Base-by-base conservation (phyloP, 2,113 vertebrate genomes). In the Dasyprocta punctata region DNA sequence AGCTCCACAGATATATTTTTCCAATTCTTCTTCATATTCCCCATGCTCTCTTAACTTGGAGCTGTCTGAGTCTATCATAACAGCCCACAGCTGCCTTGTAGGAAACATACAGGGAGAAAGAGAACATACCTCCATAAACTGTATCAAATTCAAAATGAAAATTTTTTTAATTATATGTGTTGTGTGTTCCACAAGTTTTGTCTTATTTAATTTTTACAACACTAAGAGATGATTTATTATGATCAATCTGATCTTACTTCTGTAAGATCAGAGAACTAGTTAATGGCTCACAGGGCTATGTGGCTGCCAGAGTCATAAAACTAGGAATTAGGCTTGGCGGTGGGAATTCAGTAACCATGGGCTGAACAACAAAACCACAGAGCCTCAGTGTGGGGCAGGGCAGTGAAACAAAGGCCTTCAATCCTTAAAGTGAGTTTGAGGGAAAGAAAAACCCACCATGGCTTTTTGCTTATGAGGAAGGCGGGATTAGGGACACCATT, bases 101-200 rank as follows among this genome's bases (percentile, higher is more conserved):
- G 80, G 7, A 71, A 56, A 19, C 38, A 54, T 38, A 36, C 44
- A 8, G 10, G 11, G 44, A 47, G 28, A 90, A 73, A 81, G 16
- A 67, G 17, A 90, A 82, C 11, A 10, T 4, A 80, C 11, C 26
- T n/a, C 10, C 28, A 52, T 17, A 65, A 41, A 67, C 61, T 80
- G 7, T 69, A 61, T 19, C 38, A 73, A 83, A 93, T 91, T 44
- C 26, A 77, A 95, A 47, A 28, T 81, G 52, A 90, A 96, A 90
- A 56, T 19, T 11, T 26, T 65, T 61, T 61, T 61, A 52, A 89
- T 67, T 17, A 75, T 63, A 13, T 67, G 33, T 8, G 41, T 58
- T n/a, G 28, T 26, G 2, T 54, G 47, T 17, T 17, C 90, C 44
- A 47, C 22, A 80, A 85, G 82, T 81, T 60, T 65, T 30, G 56